Evolutionary conservation across 2,888 invertebrate genomes (phyloP).

Genomic region (Tiliacea aurago): DNA sequence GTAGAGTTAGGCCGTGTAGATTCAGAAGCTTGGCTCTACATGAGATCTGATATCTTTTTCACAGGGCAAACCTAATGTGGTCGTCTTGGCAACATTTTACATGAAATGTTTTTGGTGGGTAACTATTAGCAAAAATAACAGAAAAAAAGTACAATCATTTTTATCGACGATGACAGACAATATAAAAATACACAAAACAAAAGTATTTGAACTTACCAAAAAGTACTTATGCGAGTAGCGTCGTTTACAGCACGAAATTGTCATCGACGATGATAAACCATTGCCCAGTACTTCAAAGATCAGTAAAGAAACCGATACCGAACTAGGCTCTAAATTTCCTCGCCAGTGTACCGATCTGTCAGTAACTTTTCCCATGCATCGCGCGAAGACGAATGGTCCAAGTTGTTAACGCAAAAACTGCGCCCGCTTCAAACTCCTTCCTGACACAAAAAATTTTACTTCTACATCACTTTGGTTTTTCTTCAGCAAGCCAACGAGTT

Average conservation of each 20-base stretch:
- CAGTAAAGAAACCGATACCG: neutral
- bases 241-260: neutral
- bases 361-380: slow-evolving; percentile 87
- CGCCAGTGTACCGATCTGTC: slow-evolving; percentile 81
- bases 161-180: too few species aligned
- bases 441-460: slow-evolving; percentile 66
- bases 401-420: slow-evolving; percentile 84
- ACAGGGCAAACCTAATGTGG: too few species aligned
- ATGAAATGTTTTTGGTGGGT: too few species aligned
- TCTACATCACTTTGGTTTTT: slow-evolving; percentile 65
- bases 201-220: too few species aligned
- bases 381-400: slow-evolving; percentile 86
- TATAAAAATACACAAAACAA: too few species aligned
- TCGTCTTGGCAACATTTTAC: too few species aligned
- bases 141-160: too few species aligned
- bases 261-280: neutral
- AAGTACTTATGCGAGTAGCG: too few species aligned
- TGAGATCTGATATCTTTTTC: too few species aligned
- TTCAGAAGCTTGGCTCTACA: too few species aligned
- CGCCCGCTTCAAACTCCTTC: slow-evolving; percentile 62
- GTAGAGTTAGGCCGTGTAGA: too few species aligned
- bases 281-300: neutral
- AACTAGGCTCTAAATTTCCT: slow-evolving; percentile 51
- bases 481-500: slow-evolving; percentile 50
- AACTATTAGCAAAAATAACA: too few species aligned